Base-by-base conservation (phyloP, 1,140 invertebrate genomes). In the Hypsibius dujardini region DNA sequence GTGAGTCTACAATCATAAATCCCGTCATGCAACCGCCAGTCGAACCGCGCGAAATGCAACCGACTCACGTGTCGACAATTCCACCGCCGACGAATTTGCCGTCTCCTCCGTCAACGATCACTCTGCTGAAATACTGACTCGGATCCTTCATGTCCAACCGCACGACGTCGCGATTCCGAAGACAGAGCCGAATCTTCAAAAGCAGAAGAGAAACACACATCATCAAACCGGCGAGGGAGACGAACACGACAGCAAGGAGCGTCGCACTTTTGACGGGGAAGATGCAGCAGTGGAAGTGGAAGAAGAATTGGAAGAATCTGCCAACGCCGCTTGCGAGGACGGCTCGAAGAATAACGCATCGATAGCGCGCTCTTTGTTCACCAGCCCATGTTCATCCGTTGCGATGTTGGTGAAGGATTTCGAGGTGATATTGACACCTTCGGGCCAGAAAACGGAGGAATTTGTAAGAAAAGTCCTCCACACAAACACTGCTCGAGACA, bases 21-120 rank as follows among this genome's bases (percentile, higher is more conserved):
- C 28, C 28, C 28, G 28, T 28, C 28, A 28, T 28, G 28, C 28
- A 28, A 28, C 28, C 28, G 28, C 28, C 28, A 28, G 28, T 28
- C 28, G 28, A 28, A 28, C 28, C 28, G 28, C 28, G 28, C 28
- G 0, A 28, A 28, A 28, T 28, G 0, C 28, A 28, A 28, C 28
- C 28, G 28, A 28, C 62, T 67, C 62, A 67, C 62, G 3, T 3
- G 12, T 42, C 62, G 42, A 67, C 42, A 12, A 67, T 67, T 0
- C 62, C 62, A 7, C 62, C 62, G 42, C 62, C 62, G 3, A 67
- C 62, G 62, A 67, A 67, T 12, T 45, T 12, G 3, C 62, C 62
- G 3, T 67, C 62, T 12, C 62, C 62, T 3, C 62, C 62, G 12
- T 67, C 62, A 42, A 42, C 42, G 3, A 12, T 12, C 12, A 67